These are phyloP conservation scores for Mastacembelus armatus DNA, from an alignment of 2,797 vertebrate genomes.

Conservation along the genomic window DNA sequence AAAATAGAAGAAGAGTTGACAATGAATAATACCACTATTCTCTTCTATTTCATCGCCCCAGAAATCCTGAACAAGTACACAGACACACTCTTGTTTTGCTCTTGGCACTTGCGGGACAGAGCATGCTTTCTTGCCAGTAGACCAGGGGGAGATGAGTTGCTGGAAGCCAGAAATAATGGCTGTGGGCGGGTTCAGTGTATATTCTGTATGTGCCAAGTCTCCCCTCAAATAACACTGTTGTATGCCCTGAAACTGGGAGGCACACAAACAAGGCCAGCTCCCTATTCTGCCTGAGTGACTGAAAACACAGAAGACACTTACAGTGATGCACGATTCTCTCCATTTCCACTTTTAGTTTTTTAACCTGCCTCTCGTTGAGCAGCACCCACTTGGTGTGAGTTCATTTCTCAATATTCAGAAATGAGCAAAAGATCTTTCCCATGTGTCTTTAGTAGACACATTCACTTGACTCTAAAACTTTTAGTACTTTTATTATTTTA, in stretches of 20 bases:
- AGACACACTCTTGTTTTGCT: slow-evolving; percentile 19
- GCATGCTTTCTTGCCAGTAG: slow-evolving; percentile 20
- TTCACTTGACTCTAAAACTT: no score
- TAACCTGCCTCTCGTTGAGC: no score
- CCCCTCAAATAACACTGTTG: slow-evolving; percentile 37
- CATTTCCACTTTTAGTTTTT: no score
- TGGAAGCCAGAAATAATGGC: slow-evolving; percentile 39
- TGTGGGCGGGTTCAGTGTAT: slow-evolving; percentile 17
- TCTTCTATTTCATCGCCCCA: not conserved
- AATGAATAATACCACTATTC: not conserved
- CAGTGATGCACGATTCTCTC: slow-evolving; percentile 16
- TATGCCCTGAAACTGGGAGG: slow-evolving; percentile 21
- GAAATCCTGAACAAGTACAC: slow-evolving; percentile 8
- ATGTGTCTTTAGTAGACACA: no score
- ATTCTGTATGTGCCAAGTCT: slow-evolving; percentile 41
- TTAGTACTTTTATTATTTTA: no score
- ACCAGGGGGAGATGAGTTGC: slow-evolving; percentile 17
- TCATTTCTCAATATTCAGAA: no score
- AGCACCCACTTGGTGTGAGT: no score
- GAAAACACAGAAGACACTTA: slow-evolving; percentile 28
- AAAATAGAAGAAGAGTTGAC: not conserved
- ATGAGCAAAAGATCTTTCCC: no score
- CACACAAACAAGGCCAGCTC: slow-evolving; percentile 52
- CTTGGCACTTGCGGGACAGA: slow-evolving; percentile 16
- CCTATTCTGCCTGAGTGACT: slow-evolving; percentile 27